These are phyloP conservation scores for Chaetura pelagica DNA, from an alignment of 2,113 vertebrate genomes.

Conservation along the genomic window DNA sequence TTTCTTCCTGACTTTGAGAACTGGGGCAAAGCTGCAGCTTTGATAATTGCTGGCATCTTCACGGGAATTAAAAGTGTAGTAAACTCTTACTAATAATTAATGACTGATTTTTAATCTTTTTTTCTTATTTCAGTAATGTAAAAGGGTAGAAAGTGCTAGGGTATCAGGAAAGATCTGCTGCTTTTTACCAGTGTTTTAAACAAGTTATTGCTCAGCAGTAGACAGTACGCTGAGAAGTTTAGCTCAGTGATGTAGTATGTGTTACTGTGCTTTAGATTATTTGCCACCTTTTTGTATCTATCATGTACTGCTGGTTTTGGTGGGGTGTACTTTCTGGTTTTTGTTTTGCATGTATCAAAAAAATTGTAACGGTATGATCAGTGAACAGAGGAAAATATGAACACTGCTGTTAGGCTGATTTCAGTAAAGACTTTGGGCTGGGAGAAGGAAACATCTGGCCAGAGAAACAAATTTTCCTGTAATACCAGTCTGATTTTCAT, in stretches of 20 bases:
- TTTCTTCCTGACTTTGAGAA: constrained; percentile 76
- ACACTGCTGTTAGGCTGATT: neutral
- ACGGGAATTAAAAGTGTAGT: constrained; percentile 52
- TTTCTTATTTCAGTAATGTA: neutral
- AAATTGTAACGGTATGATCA: neutral
- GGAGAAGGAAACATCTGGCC: neutral
- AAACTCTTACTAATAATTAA: constrained; percentile 67
- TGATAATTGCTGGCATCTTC: constrained; percentile 73
- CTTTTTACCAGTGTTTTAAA: neutral
- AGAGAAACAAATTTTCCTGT: neutral
- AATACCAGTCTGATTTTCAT: neutral
- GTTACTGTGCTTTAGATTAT: neutral
- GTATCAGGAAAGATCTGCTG: neutral
- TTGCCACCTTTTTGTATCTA: neutral
- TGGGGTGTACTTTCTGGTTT: neutral
- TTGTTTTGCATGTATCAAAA: neutral
- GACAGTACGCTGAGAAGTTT: neutral
- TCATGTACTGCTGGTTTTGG: neutral
- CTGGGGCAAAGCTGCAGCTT: constrained; percentile 67
- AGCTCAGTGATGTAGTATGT: neutral
- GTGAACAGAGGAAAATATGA: neutral
- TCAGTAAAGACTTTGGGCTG: neutral
- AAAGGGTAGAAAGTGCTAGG: neutral
- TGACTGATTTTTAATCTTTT: neutral
- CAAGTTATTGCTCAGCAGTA: neutral